Evolutionary conservation across 2,797 vertebrate species (phyloP), one percentile per base, ranked within the genome.

Genomic region (Tragopan temminckii): DNA sequence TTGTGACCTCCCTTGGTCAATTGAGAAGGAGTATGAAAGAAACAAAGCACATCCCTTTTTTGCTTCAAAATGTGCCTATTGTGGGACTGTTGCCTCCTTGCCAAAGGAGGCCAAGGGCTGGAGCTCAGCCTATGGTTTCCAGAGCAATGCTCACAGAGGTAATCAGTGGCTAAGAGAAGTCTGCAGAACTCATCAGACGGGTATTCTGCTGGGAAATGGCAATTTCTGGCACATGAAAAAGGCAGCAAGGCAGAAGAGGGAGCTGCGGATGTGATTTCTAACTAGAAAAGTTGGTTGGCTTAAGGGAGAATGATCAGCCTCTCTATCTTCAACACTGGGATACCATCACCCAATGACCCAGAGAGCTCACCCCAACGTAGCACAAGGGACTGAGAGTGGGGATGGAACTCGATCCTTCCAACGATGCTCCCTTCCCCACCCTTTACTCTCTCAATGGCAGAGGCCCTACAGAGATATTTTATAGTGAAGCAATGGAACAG

Each of bases 91-190:
- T 59, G 50, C 14, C 2, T 69, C 62, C 42, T 55, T 55, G 36
- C 40, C 4, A 8, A 55, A 67, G 57, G 36, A 2, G 8, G 23
- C 21, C 17, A 14, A 66, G 6, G 9, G 33, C 5, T 57, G 53
- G 62, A 85, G 62, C 21, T 67, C 38, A 52, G 24, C 16, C 36
- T 4, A 2, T 4, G 4, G 45, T 36, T 87, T 11, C 17, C 29
- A 55, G 9, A 80, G 38, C 68, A 52, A 59, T 0, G 1, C 18
- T 59, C 18, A 33, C 33, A 48, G 72, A 9, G 33, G 57, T 10
- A 45, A 18, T 20, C 1, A 0, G 55, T 38, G 36, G 24, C 45
- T 64, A 5, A 0, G 0, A 58, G 42, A 31, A 8, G 27, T 3
- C 9, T 1, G 27, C 52, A 23, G 27, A 7, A 5, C 57, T 85